Evolutionary conservation across 2,797 vertebrate genomes (phyloP), one percentile per base, ranked within the genome.

Genomic region (Lepidocolaptes lacrymiger): DNA sequence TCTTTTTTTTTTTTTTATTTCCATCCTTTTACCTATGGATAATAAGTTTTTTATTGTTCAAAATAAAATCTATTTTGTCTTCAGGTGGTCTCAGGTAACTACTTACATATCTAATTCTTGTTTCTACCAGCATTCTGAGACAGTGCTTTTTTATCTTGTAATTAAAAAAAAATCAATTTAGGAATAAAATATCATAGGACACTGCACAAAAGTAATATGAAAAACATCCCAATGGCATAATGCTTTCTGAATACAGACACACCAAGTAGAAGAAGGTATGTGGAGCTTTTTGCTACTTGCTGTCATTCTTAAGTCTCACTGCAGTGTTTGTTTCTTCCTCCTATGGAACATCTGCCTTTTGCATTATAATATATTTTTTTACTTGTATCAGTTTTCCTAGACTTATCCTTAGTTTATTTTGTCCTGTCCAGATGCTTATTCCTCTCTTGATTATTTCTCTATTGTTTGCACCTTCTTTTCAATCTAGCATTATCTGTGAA

Each of bases 401-500:
- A 76, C 5, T n/a, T 56, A 89, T n/a, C 34, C 41, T 81, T 52
- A 36, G 39, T 86, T 92, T 86, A 84, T 88, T 87, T 77, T 89
- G 58, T 69, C 54, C 37, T 74, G 30, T 92, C 71, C 32, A 34
- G 30, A 51, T 62, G 27, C 30, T 79, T 89, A 44, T 80, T 39
- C 67, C 49, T 30, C 17, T 62, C 36, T 86, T 71, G 91, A 58
- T 85, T 92, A 77, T 83, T 91, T 87, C 52, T 83, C 79, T 86
- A 56, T 80, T 89, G 81, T 91, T 88, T 67, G 37, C 51, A 96
- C 44, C 79, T 94, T 89, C 63, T 77, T 94, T 91, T 56, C 15
- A 73, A 79, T 96, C 85, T 83, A 72, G 7, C 44, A 76, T 95
- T 91, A 97, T 73, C 41, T 77, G 51, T 88, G 84, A 88, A 94